Evolutionary conservation across 2,888 invertebrate genomes (phyloP), one percentile per base, ranked within the genome.

Genomic region (Chesias legatella): DNA sequence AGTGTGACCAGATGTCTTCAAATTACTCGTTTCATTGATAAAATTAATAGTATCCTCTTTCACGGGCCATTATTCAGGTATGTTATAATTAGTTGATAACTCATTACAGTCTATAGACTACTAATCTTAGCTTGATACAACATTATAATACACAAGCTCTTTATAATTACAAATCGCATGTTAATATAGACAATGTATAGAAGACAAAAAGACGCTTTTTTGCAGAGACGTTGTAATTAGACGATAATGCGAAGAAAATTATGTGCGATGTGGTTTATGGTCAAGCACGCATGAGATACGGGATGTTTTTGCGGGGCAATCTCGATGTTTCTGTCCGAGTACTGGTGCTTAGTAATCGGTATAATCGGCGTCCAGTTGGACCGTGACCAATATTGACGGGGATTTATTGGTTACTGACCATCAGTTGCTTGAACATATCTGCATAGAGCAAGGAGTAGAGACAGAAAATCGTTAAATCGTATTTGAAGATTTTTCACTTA

Each of bases 271-370:
- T 62, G 56, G 56, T 54, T 54, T 45, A 59, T 60, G 58, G 60
- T 63, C 71, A 67, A 67, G 60, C 62, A 67, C 66, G 63, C 63
- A 53, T 58, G 61, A 63, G 58, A 66, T 64, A 61, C 60, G 55
- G 58, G 36, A 20, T 30, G 54, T 69, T 72, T 73, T 73, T 76
- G 58, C 63, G 43, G 39, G 62, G 60, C 71, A 72, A 69, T 80
- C 77, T 73, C 70, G 59, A 63, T 62, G 67, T 78, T 81, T 77
- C 79, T 77, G 67, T 62, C 49, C 58, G 63, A 67, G 56, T 57
- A 70, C 73, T 68, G 38, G 70, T 74, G 68, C 60, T 76, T 74
- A 77, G 77, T 75, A 73, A 78, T 72, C 72, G 67, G 64, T 75
- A 68, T 79, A 78, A 79, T 79, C 61, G 74, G 58, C 57, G 51